Conservation (phyloP, 2,888 invertebrate genomes). For the Spisula subtruncata region DNA sequence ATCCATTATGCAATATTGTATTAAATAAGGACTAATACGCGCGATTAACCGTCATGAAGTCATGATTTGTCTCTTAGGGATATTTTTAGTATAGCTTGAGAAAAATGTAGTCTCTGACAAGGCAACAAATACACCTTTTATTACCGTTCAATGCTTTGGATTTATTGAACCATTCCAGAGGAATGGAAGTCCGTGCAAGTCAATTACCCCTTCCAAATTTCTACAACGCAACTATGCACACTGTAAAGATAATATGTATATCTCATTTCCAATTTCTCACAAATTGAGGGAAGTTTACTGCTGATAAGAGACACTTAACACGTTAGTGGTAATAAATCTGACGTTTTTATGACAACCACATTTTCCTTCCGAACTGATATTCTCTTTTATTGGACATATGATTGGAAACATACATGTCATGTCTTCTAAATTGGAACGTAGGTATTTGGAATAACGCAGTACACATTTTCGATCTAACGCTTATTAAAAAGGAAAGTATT, state of each 20-base stretch:
- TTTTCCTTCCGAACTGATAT: background rate
- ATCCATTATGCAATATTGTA: too few relatives aligned
- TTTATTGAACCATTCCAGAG: background rate
- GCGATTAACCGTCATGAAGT: too few relatives aligned
- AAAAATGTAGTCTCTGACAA: background rate
- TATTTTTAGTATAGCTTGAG: too few relatives aligned
- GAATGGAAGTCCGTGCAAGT: background rate
- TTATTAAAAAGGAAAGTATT: too few relatives aligned
- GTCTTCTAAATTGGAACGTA: too few relatives aligned
- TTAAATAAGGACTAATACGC: too few relatives aligned
- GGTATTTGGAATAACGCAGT: too few relatives aligned
- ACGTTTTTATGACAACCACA: conserved; percentile 7
- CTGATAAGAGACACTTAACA: background rate
- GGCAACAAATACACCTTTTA: background rate
- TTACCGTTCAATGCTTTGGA: background rate
- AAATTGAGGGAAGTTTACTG: background rate
- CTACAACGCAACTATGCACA: background rate
- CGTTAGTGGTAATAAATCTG: background rate
- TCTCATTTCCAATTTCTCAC: conserved; percentile 15
- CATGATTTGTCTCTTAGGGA: too few relatives aligned
- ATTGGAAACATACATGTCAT: background rate
- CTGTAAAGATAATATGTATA: background rate
- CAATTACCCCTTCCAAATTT: background rate
- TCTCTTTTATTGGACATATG: background rate
- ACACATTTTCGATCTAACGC: too few relatives aligned